A percentile compares a stretch with the other conserved stretches of the same genome.
Evolutionary conservation across 2,797 vertebrate species (phyloP).

Genomic region (Sciaenops ocellatus): DNA sequence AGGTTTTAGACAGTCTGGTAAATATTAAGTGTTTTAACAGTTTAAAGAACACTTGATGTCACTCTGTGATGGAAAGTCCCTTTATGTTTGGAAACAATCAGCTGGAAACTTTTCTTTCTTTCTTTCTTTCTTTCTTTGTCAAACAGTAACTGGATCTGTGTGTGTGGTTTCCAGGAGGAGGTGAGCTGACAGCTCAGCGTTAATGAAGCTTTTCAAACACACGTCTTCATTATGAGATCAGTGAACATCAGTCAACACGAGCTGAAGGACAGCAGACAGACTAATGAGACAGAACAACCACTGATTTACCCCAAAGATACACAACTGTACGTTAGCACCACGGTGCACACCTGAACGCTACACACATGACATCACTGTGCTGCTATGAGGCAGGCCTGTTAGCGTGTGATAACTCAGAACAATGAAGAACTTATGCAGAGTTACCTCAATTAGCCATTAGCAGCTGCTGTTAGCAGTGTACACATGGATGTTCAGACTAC

Average conservation of each 20-base stretch:
- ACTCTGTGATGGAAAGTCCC: constrained; percentile 28
- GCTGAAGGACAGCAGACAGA: background rate
- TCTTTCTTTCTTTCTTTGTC: background rate
- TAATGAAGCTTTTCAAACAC: constrained; percentile 25
- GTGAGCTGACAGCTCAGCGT: background rate
- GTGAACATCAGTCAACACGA: background rate
- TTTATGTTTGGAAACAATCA: background rate
- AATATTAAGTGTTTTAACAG: too few species aligned
- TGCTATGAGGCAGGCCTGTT: too few species aligned
- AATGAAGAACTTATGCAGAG: too few species aligned
- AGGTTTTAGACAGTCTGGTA: too few species aligned
- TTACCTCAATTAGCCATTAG: too few species aligned
- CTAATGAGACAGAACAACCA: background rate
- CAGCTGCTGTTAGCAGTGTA: background rate
- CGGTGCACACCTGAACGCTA: background rate
- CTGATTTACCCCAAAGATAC: background rate
- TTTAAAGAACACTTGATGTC: too few species aligned
- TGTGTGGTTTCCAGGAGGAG: background rate
- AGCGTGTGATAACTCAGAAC: too few species aligned
- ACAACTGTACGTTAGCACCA: background rate
- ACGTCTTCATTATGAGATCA: constrained; percentile 15
- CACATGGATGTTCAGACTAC: background rate
- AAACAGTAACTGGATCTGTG: constrained; percentile 10
- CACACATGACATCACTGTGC: background rate
- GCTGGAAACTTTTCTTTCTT: background rate